These are phyloP conservation scores for Camponotus vicinus DNA, from an alignment of 1,140 invertebrate genomes.

Conservation along the genomic window DNA sequence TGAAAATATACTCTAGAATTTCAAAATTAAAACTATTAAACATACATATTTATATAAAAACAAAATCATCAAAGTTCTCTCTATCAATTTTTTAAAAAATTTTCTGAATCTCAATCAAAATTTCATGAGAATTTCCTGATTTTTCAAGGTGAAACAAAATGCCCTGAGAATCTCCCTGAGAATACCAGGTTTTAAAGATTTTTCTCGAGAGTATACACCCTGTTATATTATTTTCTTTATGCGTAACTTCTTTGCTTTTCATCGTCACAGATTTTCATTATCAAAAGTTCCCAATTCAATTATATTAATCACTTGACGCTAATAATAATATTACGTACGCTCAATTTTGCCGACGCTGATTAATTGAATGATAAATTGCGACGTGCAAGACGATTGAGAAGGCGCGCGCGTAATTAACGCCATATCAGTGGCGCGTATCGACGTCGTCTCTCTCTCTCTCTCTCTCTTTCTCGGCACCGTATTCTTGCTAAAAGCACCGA, in stretches of 20 bases:
- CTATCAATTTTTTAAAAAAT: too few relatives aligned
- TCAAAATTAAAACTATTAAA: too few relatives aligned
- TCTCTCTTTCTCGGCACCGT: neutral
- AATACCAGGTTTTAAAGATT: too few relatives aligned
- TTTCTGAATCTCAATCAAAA: too few relatives aligned
- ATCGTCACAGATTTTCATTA: neutral
- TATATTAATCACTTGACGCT: constrained; percentile 3
- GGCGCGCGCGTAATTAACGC: constrained; percentile 43
- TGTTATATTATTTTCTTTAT: neutral
- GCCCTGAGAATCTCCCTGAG: too few relatives aligned
- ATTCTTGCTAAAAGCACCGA: constrained; percentile 38
- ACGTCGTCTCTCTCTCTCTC: neutral
- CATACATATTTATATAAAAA: too few relatives aligned
- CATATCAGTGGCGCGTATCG: constrained; percentile 40
- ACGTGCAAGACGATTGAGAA: constrained; percentile 9
- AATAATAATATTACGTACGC: constrained; percentile 27
- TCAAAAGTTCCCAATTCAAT: neutral
- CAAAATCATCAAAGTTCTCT: too few relatives aligned
- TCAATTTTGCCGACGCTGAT: constrained; percentile 26
- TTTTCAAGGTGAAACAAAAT: too few relatives aligned
- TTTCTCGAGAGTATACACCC: too few relatives aligned
- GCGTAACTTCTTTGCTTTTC: neutral
- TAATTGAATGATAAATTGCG: constrained; percentile 51
- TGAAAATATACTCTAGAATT: too few relatives aligned
- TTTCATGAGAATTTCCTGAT: too few relatives aligned